Conservation (phyloP, 2,888 invertebrate species). For the Escarpia spicata region DNA sequence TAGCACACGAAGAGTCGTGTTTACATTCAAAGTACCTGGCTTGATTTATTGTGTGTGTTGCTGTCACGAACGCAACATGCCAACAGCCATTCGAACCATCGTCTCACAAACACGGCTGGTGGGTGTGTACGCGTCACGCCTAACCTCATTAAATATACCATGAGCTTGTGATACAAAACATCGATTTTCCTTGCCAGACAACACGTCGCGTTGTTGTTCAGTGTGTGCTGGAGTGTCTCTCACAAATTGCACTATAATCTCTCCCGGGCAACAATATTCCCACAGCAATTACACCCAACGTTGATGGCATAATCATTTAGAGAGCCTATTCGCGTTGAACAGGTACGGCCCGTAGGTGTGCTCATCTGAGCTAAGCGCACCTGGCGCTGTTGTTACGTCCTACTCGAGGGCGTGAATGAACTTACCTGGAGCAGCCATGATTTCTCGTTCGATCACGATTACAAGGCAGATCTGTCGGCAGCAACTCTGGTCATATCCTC, state of each 20-base stretch:
- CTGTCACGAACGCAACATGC: background rate
- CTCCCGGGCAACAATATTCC: background rate
- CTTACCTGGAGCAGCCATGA: background rate
- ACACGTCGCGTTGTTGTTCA: background rate
- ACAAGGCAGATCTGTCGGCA: background rate
- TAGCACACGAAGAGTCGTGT: background rate
- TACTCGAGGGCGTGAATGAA: background rate
- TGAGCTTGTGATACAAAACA: background rate
- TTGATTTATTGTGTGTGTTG: background rate
- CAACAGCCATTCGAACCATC: background rate
- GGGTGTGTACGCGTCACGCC: background rate
- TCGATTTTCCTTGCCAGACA: background rate
- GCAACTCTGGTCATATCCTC: background rate
- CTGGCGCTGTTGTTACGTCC: background rate
- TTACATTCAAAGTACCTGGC: background rate
- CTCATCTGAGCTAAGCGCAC: background rate
- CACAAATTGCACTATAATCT: background rate
- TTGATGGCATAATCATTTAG: background rate
- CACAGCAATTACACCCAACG: background rate
- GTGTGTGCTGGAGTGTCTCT: background rate
- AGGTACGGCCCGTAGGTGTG: conserved; percentile 3
- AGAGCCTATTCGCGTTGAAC: background rate
- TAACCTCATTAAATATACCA: background rate
- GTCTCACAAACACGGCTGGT: background rate
- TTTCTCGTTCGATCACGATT: background rate